These are phyloP conservation scores for Vanessa atalanta DNA, from an alignment of 1,140 invertebrate species.

Conservation along the genomic window DNA sequence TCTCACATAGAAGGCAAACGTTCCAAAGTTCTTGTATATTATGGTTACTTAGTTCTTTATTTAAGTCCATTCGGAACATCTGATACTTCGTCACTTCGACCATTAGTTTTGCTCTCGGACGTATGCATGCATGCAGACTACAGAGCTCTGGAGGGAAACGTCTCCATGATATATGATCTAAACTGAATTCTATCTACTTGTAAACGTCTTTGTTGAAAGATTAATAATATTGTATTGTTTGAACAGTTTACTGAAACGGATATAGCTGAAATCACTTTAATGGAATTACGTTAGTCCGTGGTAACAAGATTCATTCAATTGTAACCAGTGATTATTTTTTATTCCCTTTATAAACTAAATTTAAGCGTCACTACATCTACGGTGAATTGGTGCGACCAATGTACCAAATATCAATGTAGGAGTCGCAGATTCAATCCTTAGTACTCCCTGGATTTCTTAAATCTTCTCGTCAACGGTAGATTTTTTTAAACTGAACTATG, in stretches of 20 bases:
- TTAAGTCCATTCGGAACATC: not conserved
- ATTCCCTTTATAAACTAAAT: too few relatives aligned
- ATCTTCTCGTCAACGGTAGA: too few relatives aligned
- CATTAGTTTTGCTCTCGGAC: slow-evolving; percentile 5
- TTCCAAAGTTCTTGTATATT: too few relatives aligned
- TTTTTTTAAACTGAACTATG: too few relatives aligned
- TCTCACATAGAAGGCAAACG: too few relatives aligned
- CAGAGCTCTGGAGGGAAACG: slow-evolving; percentile 24
- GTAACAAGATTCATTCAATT: not conserved
- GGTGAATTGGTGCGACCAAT: too few relatives aligned
- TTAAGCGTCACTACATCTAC: too few relatives aligned
- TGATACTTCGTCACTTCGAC: not conserved
- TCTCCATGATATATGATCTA: slow-evolving; percentile 20
- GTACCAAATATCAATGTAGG: too few relatives aligned
- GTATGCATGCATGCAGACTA: not conserved
- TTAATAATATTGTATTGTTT: slow-evolving; percentile 30
- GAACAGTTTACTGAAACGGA: not conserved
- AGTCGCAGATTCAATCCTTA: too few relatives aligned
- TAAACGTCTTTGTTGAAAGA: slow-evolving; percentile 19
- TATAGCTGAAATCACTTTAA: not conserved
- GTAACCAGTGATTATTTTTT: too few relatives aligned
- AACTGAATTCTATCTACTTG: slow-evolving; percentile 17
- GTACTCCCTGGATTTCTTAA: too few relatives aligned
- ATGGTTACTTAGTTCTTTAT: not conserved
- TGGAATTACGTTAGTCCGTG: not conserved